phyloP scores from a whole-genome alignment of 1,140 invertebrate species.

The Micrasema longulum region DNA sequence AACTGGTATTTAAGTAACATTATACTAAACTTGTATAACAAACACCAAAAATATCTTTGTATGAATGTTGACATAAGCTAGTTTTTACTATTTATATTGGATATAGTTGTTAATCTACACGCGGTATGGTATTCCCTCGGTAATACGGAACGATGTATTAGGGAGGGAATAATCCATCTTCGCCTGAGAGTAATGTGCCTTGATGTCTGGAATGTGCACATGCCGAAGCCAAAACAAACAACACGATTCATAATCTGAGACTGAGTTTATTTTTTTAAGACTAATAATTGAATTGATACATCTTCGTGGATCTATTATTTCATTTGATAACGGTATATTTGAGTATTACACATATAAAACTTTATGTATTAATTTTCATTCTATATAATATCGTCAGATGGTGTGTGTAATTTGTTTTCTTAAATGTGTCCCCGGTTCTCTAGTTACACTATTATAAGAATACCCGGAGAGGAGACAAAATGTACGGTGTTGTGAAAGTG shows the following conservation, averaged over 20 bases:
- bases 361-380: too few species aligned
- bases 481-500: constrained; percentile 1
- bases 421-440: too few species aligned
- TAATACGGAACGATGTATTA: neutral
- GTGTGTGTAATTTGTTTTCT: too few species aligned
- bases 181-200: constrained; percentile 39
- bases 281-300: neutral
- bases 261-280: constrained; percentile 25
- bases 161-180: constrained; percentile 18
- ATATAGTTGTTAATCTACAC: constrained; percentile 7
- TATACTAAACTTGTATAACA: constrained; percentile 11
- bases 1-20: constrained; percentile 2
- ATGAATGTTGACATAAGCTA: constrained; percentile 21
- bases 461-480: neutral
- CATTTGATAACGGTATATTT: too few species aligned
- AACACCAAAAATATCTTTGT: constrained; percentile 22
- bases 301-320: too few species aligned
- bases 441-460: neutral
- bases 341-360: too few species aligned
- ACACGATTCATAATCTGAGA: constrained; percentile 33
- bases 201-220: constrained; percentile 41
- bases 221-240: constrained; percentile 25
- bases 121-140: constrained; percentile 10
- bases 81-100: constrained; percentile 14
- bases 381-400: too few species aligned